Evolutionary conservation across 2,888 invertebrate species (phyloP).

Genomic region (Tridacna gigas): DNA sequence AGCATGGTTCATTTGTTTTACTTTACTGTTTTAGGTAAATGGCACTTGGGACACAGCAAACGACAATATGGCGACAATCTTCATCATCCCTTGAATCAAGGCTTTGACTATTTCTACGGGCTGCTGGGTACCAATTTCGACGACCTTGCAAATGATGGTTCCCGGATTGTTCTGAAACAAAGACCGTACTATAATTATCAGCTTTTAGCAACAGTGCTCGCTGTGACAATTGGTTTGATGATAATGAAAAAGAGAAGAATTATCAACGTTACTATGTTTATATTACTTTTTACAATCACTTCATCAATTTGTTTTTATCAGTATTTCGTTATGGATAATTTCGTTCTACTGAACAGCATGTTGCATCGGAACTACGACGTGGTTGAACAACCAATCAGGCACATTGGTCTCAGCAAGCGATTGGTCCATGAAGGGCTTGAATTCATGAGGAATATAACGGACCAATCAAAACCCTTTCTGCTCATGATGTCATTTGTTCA

Average conservation of each 20-base stretch:
- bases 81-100: slow-evolving; percentile 84
- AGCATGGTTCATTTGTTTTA: too few species aligned
- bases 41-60: slow-evolving; percentile 86
- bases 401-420: slow-evolving; percentile 83
- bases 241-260: slow-evolving; percentile 47
- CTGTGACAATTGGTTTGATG: slow-evolving; percentile 41
- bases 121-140: slow-evolving; percentile 83
- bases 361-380: slow-evolving; percentile 84
- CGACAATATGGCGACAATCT: slow-evolving; percentile 75
- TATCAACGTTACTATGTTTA: slow-evolving; percentile 34
- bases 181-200: slow-evolving; percentile 54
- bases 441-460: slow-evolving; percentile 73
- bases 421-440: slow-evolving; percentile 77
- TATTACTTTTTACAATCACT: slow-evolving; percentile 40
- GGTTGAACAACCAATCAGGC: slow-evolving; percentile 86
- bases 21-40: slow-evolving; percentile 84
- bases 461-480: slow-evolving; percentile 84
- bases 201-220: slow-evolving; percentile 43
- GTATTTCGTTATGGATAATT: slow-evolving; percentile 56
- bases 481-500: slow-evolving; percentile 86
- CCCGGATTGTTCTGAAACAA: slow-evolving; percentile 49
- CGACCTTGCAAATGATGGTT: slow-evolving; percentile 69
- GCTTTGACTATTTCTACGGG: slow-evolving; percentile 85
- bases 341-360: slow-evolving; percentile 78
- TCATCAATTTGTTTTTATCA: slow-evolving; percentile 34